These are phyloP conservation scores for Agrilus mali DNA, from an alignment of 2,888 invertebrate genomes.

Conservation along the genomic window DNA sequence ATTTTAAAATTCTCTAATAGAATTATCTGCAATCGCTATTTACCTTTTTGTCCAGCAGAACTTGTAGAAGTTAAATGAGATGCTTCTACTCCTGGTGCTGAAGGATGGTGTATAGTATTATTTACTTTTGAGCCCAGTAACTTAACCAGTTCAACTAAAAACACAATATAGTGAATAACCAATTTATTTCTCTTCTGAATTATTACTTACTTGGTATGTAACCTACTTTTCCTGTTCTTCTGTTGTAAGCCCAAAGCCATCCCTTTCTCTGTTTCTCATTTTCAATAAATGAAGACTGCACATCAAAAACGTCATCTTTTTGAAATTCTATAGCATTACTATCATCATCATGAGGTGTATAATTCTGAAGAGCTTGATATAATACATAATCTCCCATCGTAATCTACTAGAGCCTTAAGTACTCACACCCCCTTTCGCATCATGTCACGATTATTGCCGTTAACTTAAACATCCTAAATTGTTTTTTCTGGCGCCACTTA, in stretches of 20 bases:
- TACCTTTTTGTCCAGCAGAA: conserved; percentile 4
- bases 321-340: conserved; percentile 26
- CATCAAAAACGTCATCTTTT: conserved; percentile 34
- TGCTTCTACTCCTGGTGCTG: conserved; percentile 27
- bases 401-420: conserved; percentile 8
- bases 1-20: conserved; percentile 1
- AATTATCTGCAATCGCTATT: not conserved
- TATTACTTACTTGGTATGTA: conserved; percentile 31
- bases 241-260: conserved; percentile 32
- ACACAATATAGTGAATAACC: not conserved
- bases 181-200: not conserved
- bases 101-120: conserved; percentile 32
- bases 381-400: conserved; percentile 33
- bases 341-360: conserved; percentile 25
- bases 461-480: too few species aligned
- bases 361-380: conserved; percentile 32
- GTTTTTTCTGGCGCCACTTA: too few species aligned
- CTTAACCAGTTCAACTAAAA: conserved; percentile 29
- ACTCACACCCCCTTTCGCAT: too few species aligned
- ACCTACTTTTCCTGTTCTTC: conserved; percentile 30
- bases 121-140: conserved; percentile 30
- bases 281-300: conserved; percentile 24
- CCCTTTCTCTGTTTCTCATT: conserved; percentile 26
- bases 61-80: conserved; percentile 13
- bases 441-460: too few species aligned